A percentile compares a stretch with the other conserved stretches of the same genome.
Conservation (phyloP, 53 echinoderm and acorn worm genomes). For the Zoroaster sp. region DNA sequence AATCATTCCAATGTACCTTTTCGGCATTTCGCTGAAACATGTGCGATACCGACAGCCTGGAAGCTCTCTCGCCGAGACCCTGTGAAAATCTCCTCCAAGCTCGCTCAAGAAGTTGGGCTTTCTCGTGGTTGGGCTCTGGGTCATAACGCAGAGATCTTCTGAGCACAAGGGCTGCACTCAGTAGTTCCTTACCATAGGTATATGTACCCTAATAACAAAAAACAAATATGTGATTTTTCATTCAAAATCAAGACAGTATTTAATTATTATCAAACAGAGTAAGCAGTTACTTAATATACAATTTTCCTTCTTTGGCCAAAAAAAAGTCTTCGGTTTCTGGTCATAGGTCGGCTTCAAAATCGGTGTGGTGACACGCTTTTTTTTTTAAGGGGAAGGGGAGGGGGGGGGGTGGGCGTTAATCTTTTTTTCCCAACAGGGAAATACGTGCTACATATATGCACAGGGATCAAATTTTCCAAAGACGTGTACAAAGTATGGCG, state of each 20-base stretch:
- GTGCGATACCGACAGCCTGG: constrained; percentile 90
- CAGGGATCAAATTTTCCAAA: too few relatives aligned
- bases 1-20: constrained; percentile 58
- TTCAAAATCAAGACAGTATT: background rate
- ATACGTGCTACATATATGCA: too few relatives aligned
- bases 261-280: too few relatives aligned
- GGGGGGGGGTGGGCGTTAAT: too few relatives aligned
- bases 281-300: too few relatives aligned
- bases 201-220: constrained; percentile 77
- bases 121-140: constrained; percentile 86
- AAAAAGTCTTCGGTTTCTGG: too few relatives aligned
- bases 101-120: constrained; percentile 77
- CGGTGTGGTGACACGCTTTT: too few relatives aligned
- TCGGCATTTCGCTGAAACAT: constrained; percentile 94
- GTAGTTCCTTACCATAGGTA: constrained; percentile 85
- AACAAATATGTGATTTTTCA: background rate
- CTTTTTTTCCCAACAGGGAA: too few relatives aligned
- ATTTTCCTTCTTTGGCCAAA: too few relatives aligned
- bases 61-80: constrained; percentile 78
- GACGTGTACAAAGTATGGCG: too few relatives aligned
- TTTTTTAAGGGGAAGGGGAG: too few relatives aligned
- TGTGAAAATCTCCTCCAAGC: constrained; percentile 93
- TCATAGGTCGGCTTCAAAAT: too few relatives aligned
- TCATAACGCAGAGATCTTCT: constrained; percentile 81
- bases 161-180: constrained; percentile 83